A percentile compares a stretch with the other conserved stretches of the same genome.
Evolutionary conservation across 2,113 vertebrate species (phyloP).

Genomic region (Strix aluco): DNA sequence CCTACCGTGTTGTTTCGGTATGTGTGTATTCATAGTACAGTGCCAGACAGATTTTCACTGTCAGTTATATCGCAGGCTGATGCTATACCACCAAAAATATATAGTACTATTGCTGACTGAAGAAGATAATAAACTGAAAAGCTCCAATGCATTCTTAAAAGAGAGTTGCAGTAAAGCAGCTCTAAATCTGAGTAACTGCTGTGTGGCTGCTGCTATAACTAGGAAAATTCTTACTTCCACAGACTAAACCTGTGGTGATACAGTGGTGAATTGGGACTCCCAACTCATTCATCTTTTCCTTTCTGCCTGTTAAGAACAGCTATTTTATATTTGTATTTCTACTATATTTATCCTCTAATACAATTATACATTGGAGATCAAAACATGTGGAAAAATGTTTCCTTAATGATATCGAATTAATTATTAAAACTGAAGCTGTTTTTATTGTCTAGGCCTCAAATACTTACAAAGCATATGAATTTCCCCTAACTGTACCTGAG

Average conservation of each 20-base stretch:
- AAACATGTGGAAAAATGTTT: neutral
- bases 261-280: neutral
- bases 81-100: neutral
- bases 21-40: neutral
- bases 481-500: neutral
- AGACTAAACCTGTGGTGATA: neutral
- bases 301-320: neutral
- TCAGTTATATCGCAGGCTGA: rapidly evolving
- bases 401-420: neutral
- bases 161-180: neutral
- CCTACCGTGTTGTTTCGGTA: neutral
- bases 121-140: neutral
- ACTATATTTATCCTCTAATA: neutral
- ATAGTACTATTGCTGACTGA: neutral
- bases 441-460: neutral
- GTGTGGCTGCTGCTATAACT: neutral
- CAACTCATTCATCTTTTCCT: neutral
- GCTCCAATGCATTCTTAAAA: neutral
- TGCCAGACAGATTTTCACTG: neutral
- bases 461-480: neutral
- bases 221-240: neutral
- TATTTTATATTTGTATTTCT: neutral
- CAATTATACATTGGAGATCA: neutral
- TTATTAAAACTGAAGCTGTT: neutral
- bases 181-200: neutral